These are phyloP conservation scores for Colletes gigas DNA, from an alignment of 1,140 invertebrate species.

Conservation along the genomic window DNA sequence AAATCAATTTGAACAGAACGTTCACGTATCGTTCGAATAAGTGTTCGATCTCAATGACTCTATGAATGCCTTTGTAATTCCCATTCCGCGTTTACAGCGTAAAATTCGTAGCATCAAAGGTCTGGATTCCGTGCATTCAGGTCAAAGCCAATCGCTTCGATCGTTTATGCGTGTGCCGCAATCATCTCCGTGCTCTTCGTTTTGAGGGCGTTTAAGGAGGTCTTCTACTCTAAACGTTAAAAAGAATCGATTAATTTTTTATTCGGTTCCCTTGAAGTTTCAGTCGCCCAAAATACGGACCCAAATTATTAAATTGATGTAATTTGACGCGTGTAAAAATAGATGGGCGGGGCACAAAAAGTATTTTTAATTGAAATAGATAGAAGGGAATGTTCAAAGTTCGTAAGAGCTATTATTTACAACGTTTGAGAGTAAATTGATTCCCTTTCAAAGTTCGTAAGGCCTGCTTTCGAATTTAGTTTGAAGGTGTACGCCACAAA, in stretches of 20 bases:
- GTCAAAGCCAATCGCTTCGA: background rate
- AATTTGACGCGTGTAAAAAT: no score
- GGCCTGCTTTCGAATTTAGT: background rate
- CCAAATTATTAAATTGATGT: no score
- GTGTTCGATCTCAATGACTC: background rate
- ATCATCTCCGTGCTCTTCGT: background rate
- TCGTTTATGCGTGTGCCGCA: background rate
- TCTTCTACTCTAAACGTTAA: no score
- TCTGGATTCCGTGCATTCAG: background rate
- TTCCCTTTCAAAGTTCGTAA: background rate
- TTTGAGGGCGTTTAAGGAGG: constrained; percentile 7
- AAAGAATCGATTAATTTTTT: no score
- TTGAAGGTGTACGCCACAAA: background rate
- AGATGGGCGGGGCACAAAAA: no score
- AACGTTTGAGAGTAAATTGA: no score
- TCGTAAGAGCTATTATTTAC: no score
- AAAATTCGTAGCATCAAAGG: background rate
- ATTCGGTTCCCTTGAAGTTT: no score
- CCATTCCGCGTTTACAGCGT: background rate
- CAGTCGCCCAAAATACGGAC: no score
- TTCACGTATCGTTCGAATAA: background rate
- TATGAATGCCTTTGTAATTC: background rate
- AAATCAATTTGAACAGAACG: background rate
- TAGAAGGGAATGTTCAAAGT: no score
- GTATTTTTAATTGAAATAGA: no score